Evolutionary conservation across 2,113 vertebrate genomes (phyloP).

Genomic region (Limnothrissa miodon): DNA sequence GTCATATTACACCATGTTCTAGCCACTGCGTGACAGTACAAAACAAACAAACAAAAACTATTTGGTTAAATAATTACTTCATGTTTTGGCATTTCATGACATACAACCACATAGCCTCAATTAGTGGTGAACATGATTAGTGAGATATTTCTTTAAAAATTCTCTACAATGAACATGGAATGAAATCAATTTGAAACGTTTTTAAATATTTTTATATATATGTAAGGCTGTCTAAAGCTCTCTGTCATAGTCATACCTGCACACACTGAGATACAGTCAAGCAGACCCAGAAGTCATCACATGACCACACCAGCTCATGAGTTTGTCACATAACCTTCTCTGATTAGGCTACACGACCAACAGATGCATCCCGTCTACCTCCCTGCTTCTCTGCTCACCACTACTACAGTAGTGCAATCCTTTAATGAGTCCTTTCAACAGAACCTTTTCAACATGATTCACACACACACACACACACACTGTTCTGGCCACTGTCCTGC

Average conservation of each 20-base stretch:
- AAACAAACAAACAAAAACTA: not conserved
- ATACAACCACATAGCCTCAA: constrained; percentile 1
- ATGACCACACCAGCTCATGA: not conserved
- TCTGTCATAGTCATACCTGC: not conserved
- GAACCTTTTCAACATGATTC: not conserved
- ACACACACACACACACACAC: not conserved
- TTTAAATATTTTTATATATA: constrained; percentile 5
- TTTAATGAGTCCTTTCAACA: not conserved
- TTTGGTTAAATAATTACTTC: constrained; percentile 11
- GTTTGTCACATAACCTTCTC: not conserved
- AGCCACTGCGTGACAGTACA: not conserved
- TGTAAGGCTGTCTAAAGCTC: constrained; percentile 10
- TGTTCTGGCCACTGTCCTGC: constrained; percentile 76
- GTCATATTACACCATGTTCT: not conserved
- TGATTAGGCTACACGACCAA: no score
- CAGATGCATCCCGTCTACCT: not conserved
- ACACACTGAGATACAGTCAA: not conserved
- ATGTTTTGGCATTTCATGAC: constrained; percentile 4
- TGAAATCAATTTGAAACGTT: not conserved
- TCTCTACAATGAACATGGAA: constrained; percentile 15
- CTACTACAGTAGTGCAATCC: not conserved
- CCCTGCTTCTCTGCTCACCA: not conserved
- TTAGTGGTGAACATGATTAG: constrained; percentile 1
- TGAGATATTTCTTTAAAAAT: not conserved
- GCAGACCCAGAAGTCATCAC: not conserved